These are phyloP conservation scores for Dinocampus coccinellae DNA, from an alignment of 2,888 invertebrate species.

Conservation along the genomic window DNA sequence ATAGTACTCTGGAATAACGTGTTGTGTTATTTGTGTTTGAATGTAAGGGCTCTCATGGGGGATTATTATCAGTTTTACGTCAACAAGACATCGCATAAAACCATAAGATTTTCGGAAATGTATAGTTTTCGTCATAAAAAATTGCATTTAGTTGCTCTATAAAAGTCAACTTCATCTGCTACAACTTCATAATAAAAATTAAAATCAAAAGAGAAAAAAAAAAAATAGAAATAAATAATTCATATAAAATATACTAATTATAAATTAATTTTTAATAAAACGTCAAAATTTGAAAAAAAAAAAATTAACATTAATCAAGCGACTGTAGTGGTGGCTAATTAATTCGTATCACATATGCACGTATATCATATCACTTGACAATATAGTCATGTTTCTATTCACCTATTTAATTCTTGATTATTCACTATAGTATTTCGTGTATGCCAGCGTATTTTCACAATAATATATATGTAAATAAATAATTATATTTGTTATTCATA, in stretches of 20 bases:
- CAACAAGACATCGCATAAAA: slow-evolving; percentile 15
- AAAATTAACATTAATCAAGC: slow-evolving; percentile 32
- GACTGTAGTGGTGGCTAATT: slow-evolving; percentile 32
- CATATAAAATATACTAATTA: not conserved
- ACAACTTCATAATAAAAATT: not conserved
- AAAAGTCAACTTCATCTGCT: not conserved
- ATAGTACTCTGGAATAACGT: slow-evolving; percentile 8
- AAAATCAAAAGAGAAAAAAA: not conserved
- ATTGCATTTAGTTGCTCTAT: not conserved
- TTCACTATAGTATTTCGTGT: not conserved
- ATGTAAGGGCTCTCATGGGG: not conserved
- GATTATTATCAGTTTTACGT: slow-evolving; percentile 35
- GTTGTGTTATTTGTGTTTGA: slow-evolving; percentile 13
- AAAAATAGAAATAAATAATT: no score
- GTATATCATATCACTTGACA: slow-evolving; percentile 10
- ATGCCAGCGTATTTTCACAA: not conserved
- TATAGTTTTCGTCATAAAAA: not conserved
- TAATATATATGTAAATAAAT: not conserved
- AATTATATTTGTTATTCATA: not conserved
- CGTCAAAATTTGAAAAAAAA: slow-evolving; percentile 22
- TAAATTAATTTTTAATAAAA: slow-evolving; percentile 14
- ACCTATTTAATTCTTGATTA: slow-evolving; percentile 18
- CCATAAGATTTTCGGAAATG: not conserved
- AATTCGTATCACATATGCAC: slow-evolving; percentile 32
- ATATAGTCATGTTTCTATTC: slow-evolving; percentile 23